Base-by-base conservation (phyloP, 2,797 vertebrate species). In the Protosalanx chinensis region DNA sequence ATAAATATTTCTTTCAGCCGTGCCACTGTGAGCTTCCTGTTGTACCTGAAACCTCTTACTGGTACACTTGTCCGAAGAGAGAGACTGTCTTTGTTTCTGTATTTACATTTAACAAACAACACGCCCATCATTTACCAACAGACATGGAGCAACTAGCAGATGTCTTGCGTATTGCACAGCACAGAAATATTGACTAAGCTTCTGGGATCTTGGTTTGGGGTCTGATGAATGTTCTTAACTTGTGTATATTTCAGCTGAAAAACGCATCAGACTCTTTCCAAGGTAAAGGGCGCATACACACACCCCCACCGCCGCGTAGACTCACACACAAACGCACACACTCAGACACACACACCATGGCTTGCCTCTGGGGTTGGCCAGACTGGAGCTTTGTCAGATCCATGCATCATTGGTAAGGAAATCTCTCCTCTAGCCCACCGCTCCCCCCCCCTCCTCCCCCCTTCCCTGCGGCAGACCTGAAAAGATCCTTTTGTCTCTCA, bases 321-420 rank as follows among this genome's bases (percentile, higher is more conserved):
- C 49, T 27, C 59, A 59, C 7, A 58, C 57, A 57, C 13, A 60
- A 59, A 46, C 49, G 7, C n/a, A 59, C 57, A 20, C 46, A 33
- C 23, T 20, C 64, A 65, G 72, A 80, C 57, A 75, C 76, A 64
- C 30, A 4, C 60, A 56, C 23, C 10, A 60, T 70, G 74, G 80
- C 85, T 81, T 87, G 87, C 88, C 87, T 85, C 76, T 82, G 85
- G 88, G 83, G 83, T 84, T 65, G 4, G 79, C 82, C 73, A 79
- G 81, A 82, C 86, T 88, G 84, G 84, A 89, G 87, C 88, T 85
- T 88, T 93, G 92, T 92, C 90, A 92, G 90, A 88, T 89, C 86
- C 86, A 92, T 91, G 89, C 89, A 92, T 92, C 91, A 92, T 83
- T 87, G 89, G 91, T 92, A 93, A 93, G 87, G 85, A 87, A 92